These are phyloP conservation scores for Acanthacorydalis orientalis DNA, from an alignment of 2,888 invertebrate genomes.

Conservation along the genomic window DNA sequence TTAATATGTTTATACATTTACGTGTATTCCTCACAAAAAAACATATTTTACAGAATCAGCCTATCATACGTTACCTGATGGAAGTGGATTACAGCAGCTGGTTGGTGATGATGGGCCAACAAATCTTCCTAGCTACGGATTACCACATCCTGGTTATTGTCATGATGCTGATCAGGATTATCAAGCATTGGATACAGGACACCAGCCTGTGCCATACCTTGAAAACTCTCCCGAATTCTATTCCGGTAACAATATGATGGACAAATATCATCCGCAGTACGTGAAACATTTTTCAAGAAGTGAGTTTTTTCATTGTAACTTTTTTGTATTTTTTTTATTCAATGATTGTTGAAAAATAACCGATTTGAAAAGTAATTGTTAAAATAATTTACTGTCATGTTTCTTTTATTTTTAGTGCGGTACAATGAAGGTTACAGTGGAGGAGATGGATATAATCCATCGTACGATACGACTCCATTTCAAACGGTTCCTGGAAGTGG, in stretches of 20 bases:
- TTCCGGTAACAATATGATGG: constrained; percentile 34
- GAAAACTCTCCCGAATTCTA: constrained; percentile 63
- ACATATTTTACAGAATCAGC: no score
- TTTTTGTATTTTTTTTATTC: no score
- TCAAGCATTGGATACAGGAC: constrained; percentile 32
- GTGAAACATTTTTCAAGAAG: constrained; percentile 2
- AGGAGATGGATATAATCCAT: constrained; percentile 31
- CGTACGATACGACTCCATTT: constrained; percentile 51
- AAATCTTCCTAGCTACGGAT: constrained; percentile 13
- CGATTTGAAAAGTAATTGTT: no score
- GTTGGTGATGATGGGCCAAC: constrained; percentile 21
- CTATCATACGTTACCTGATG: neutral
- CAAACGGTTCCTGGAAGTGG: constrained; percentile 56
- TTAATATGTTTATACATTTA: no score
- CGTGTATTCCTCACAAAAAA: no score
- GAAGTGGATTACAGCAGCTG: neutral
- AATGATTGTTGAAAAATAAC: no score
- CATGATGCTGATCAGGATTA: constrained; percentile 37
- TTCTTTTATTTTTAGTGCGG: constrained; percentile 20
- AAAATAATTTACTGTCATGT: no score
- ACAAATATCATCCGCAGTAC: constrained; percentile 10
- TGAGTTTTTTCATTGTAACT: neutral
- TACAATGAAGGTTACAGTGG: constrained; percentile 36
- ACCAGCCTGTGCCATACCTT: constrained; percentile 37
- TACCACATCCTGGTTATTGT: constrained; percentile 25